Evolutionary conservation across 2,113 vertebrate genomes (phyloP), one percentile per base, ranked within the genome.

Genomic region (Eonycteris spelaea): DNA sequence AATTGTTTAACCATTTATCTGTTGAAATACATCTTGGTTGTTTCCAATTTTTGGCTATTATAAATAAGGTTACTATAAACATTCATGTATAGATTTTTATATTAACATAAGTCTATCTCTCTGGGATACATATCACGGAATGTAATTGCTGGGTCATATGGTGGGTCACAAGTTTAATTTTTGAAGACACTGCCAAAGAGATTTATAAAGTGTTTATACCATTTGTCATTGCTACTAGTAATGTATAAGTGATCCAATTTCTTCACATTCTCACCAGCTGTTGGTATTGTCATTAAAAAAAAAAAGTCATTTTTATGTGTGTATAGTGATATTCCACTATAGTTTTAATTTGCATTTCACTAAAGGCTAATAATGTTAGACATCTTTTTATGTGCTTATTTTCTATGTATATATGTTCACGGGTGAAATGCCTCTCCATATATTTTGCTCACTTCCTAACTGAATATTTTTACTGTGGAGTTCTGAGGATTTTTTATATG

Each of bases 341-440:
- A 35, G 40, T 87, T 95, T 89, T 70, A 67, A 79, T 74, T 93
- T 96, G 51, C 33, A 89, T 95, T 86, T 96, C n/a, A 38, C 79
- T 74, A 88, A 92, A 95, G 61, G 53, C n/a, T 80, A 80, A 67
- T 38, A 57, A 85, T 24, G 15, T 26, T 77, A 68, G 67, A 71
- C 40, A 35, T 38, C 35, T 51, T 75, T 77, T 89, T 75, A 38
- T 30, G 15, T 90, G 63, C 40, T 89, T 86, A 33, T 79, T 86
- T 96, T 96, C 45, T 57, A 63, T 90, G 48, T 95, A 28, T 87
- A 22, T 79, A 86, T 51, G 21, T 2, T 90, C 13, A 45, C 18
- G 80, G 91, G n/a, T 80, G 38, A 88, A 93, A 84, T 92, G 30
- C 43, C n/a, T 67, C 28, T 87, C 16, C 21, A 33, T 67, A 30